phyloP scores from a whole-genome alignment of 2,888 invertebrate genomes.

The Mesorhabditis belari region DNA sequence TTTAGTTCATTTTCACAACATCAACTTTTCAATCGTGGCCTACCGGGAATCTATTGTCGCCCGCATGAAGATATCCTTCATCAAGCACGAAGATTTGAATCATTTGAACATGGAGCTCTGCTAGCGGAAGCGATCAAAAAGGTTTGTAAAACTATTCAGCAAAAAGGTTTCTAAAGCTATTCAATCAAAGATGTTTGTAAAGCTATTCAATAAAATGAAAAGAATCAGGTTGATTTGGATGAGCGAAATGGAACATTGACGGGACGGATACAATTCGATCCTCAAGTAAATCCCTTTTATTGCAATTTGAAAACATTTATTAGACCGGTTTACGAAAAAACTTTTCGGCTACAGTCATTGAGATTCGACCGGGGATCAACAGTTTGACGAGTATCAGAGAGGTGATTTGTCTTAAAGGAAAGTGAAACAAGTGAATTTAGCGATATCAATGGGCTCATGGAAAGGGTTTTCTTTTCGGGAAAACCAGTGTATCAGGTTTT shows the following conservation, averaged over 20 bases:
- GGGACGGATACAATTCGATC: conserved; percentile 49
- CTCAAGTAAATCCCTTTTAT: neutral
- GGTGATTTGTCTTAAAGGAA: conserved; percentile 10
- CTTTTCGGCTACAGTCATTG: conserved; percentile 46
- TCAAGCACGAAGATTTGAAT: conserved; percentile 20
- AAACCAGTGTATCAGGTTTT: no score
- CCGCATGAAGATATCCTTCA: conserved; percentile 26
- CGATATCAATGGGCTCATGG: conserved; percentile 28
- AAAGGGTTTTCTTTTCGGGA: conserved; percentile 19
- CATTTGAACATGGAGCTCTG: conserved; percentile 26
- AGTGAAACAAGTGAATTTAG: conserved; percentile 1
- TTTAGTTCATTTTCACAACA: conserved; percentile 17
- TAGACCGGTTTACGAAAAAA: conserved; percentile 41
- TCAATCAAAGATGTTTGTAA: neutral
- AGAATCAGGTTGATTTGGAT: conserved; percentile 31
- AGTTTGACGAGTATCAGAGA: conserved; percentile 48
- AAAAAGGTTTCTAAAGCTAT: neutral
- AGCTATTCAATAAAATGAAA: conserved; percentile 1
- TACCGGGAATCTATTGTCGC: conserved; percentile 31
- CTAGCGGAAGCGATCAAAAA: conserved; percentile 29
- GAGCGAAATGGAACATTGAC: conserved; percentile 43
- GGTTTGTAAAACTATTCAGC: conserved; percentile 6
- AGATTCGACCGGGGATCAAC: conserved; percentile 46
- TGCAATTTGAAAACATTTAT: neutral
- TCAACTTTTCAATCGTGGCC: conserved; percentile 26